Evolutionary conservation across 2,797 vertebrate species (phyloP), one percentile per base, ranked within the genome.

Genomic region (Apogon hyalosoma): DNA sequence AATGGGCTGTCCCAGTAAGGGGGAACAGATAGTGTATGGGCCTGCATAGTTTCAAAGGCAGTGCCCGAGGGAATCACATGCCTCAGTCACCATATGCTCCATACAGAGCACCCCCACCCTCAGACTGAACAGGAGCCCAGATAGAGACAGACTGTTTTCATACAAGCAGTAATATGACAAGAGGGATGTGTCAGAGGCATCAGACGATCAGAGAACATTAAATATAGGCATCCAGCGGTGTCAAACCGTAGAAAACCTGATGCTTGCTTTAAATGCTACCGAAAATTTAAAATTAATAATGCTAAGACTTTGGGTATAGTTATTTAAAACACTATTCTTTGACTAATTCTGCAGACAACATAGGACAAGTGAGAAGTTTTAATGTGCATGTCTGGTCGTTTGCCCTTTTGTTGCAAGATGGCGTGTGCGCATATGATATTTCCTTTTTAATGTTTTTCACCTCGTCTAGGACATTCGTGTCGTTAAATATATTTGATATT

Each of bases 21-120:
- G 59, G 69, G 46, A 31, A 46, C 3, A 76, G 69, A 69, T 60
- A 76, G 76, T 50, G 76, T 48, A 73, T 16, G 41, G 61, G 73
- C 67, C 74, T 78, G 79, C 66, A 70, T 62, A 49, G 81, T 80
- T 91, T 89, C 77, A 87, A 82, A 88, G 82, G 53, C 67, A 80
- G 77, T 75, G 68, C 86, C 53, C 36, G 12, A 31, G 78, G 78
- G 81, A 77, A 66, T 82, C 73, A 54, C 79, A 82, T 75, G 72
- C 60, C 51, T 73, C 76, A 31, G 74, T 77, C 76, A 40, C 80
- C 80, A 83, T 81, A 83, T 84, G 82, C 71, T 83, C 64, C 56
- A 10, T 40, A 16, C 54, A 56, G 50, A 51, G 57, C 69, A 19
- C 15, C 41, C 47, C 33, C 13, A 69, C 62, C 66, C 63, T 69